Evolutionary conservation across 2,888 invertebrate species (phyloP).

Genomic region (Callinectes sapidus): DNA sequence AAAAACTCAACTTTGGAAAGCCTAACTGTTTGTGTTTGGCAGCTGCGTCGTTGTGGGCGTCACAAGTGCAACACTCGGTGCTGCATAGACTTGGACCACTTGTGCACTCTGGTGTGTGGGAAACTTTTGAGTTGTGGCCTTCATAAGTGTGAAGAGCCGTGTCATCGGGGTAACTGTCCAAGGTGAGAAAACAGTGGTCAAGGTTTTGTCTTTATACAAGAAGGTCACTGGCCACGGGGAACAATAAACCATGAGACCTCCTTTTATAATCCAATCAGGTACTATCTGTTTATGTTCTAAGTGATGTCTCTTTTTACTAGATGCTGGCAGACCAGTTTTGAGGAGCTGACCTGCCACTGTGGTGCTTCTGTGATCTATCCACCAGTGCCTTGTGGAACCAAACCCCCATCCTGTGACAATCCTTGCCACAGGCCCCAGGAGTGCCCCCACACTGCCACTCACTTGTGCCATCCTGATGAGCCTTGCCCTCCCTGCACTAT

Average conservation of each 20-base stretch:
- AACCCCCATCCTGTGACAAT: constrained; percentile 86
- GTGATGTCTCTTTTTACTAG: constrained; percentile 35
- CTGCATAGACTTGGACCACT: constrained; percentile 90
- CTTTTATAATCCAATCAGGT: not conserved
- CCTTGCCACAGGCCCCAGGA: constrained; percentile 86
- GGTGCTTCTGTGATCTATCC: constrained; percentile 90
- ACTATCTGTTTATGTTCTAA: not conserved
- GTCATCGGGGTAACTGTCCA: constrained; percentile 78
- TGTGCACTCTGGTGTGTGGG: constrained; percentile 89
- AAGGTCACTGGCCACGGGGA: too few species aligned
- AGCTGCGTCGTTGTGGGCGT: constrained; percentile 88
- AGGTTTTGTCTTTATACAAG: not conserved
- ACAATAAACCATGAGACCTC: too few species aligned
- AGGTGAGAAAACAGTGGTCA: constrained; percentile 51
- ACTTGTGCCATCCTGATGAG: constrained; percentile 87
- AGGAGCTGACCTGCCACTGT: constrained; percentile 93
- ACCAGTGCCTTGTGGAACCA: constrained; percentile 94
- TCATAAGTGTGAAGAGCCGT: constrained; percentile 82
- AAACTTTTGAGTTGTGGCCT: constrained; percentile 89
- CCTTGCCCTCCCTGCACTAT: constrained; percentile 90
- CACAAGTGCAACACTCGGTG: constrained; percentile 94
- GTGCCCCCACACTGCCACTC: constrained; percentile 89
- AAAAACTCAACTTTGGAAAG: not conserved
- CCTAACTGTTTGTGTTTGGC: constrained; percentile 59
- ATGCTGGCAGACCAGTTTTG: constrained; percentile 81